These are phyloP conservation scores for Drosophila burlai DNA, from an alignment of 1,140 invertebrate species.

Conservation along the genomic window DNA sequence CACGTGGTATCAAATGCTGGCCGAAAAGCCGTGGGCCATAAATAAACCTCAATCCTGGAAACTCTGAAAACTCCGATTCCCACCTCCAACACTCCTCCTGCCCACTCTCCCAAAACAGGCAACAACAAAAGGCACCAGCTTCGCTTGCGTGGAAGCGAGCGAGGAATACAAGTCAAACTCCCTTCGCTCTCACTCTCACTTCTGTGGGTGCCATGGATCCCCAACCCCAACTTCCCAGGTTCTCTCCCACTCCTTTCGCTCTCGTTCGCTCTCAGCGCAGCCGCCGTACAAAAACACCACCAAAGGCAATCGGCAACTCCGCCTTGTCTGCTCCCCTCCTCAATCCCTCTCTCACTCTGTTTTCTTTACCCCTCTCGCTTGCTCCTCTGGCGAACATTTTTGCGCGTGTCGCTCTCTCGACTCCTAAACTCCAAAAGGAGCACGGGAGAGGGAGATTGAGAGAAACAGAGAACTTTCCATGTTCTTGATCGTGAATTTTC, in stretches of 20 bases:
- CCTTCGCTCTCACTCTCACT: constrained; percentile 28
- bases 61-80: constrained; percentile 58
- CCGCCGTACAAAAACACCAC: constrained; percentile 64
- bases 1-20: constrained; percentile 74
- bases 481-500: constrained; percentile 85
- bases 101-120: constrained; percentile 43
- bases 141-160: constrained; percentile 1
- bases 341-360: background rate
- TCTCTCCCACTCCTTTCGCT: constrained; percentile 27
- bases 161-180: constrained; percentile 22
- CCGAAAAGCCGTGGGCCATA: constrained; percentile 78
- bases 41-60: constrained; percentile 78
- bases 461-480: constrained; percentile 73
- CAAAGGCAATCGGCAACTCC: constrained; percentile 63
- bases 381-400: constrained; percentile 22
- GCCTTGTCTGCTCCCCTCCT: constrained; percentile 35
- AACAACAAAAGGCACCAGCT: constrained; percentile 45
- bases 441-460: constrained; percentile 7
- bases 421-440: constrained; percentile 19
- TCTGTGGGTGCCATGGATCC: constrained; percentile 6
- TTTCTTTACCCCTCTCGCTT: background rate
- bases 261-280: constrained; percentile 59
- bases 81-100: constrained; percentile 1
- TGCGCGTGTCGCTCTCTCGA: constrained; percentile 78
- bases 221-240: background rate